phyloP scores from a whole-genome alignment of 2,888 invertebrate species.

The Elmis aenea region DNA sequence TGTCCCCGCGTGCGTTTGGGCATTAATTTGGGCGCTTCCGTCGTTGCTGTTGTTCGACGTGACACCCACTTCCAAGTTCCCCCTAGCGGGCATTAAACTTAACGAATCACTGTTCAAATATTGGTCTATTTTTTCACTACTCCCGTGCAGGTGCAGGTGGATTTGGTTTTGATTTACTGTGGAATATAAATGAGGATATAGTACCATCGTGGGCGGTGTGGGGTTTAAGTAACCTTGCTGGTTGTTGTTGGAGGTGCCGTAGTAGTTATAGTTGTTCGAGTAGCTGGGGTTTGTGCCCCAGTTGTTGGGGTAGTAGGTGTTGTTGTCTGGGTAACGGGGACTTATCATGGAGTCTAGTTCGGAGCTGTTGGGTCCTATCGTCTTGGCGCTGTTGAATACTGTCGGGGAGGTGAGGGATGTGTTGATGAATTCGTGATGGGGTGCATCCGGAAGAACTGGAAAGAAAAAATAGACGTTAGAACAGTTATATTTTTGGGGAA shows the following conservation, averaged over 20 bases:
- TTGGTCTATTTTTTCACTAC: slow-evolving; percentile 61
- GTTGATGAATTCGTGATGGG: slow-evolving; percentile 40
- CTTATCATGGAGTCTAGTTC: slow-evolving; percentile 38
- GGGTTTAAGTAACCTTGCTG: slow-evolving; percentile 60
- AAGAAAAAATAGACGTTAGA: too few species aligned
- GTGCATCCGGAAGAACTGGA: slow-evolving; percentile 40
- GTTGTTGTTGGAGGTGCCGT: slow-evolving; percentile 57
- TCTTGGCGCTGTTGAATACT: slow-evolving; percentile 37
- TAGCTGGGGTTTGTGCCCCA: slow-evolving; percentile 45
- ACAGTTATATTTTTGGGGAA: too few species aligned
- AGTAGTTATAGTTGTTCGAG: slow-evolving; percentile 55
- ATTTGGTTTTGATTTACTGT: slow-evolving; percentile 85
- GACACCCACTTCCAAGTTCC: slow-evolving; percentile 46
- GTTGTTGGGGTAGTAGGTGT: slow-evolving; percentile 55
- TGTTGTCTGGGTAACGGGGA: slow-evolving; percentile 43
- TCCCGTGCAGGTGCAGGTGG: slow-evolving; percentile 71
- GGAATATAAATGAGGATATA: slow-evolving; percentile 74
- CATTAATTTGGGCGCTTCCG: slow-evolving; percentile 31
- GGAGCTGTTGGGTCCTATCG: slow-evolving; percentile 15
- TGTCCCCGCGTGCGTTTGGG: slow-evolving; percentile 4
- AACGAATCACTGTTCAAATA: slow-evolving; percentile 52
- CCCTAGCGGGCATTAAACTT: slow-evolving; percentile 52
- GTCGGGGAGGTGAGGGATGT: slow-evolving; percentile 39
- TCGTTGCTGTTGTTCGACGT: slow-evolving; percentile 49
- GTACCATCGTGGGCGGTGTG: slow-evolving; percentile 63